phyloP scores from a whole-genome alignment of 2,113 vertebrate species.

The Tragelaphus imberbis region DNA sequence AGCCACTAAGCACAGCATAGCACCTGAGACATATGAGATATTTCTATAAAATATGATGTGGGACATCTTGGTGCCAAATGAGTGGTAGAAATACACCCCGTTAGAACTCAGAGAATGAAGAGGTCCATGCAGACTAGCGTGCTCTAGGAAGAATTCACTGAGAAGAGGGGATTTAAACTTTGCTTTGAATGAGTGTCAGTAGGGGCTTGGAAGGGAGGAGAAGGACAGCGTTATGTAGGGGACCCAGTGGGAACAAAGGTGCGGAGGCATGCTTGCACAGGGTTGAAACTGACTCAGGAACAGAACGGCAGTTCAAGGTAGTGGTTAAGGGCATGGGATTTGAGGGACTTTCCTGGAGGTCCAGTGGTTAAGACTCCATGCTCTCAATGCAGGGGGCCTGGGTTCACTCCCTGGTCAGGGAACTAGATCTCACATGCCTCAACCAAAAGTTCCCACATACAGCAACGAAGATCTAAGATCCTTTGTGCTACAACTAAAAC shows the following conservation, averaged over 20 bases:
- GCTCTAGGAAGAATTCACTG: not conserved
- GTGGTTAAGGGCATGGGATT: not conserved
- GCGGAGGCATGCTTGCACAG: not conserved
- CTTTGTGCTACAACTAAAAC: not conserved
- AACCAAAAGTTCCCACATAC: not conserved
- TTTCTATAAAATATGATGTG: not conserved
- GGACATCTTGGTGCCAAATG: not conserved
- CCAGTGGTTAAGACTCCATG: not conserved
- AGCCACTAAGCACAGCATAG: not conserved
- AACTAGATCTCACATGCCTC: not conserved
- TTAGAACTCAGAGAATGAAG: not conserved
- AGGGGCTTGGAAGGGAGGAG: not conserved
- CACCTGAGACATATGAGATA: not conserved
- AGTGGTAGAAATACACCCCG: not conserved
- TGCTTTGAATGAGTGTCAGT: not conserved
- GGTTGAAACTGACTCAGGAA: not conserved
- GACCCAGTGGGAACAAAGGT: not conserved
- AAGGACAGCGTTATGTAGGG: not conserved
- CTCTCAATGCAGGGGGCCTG: not conserved
- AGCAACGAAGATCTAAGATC: not conserved
- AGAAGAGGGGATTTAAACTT: not conserved
- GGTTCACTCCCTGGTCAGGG: not conserved
- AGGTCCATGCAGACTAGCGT: fast-evolving
- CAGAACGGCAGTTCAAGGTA: not conserved
- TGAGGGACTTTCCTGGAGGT: not conserved